These are phyloP conservation scores for Drosophila histrio DNA, from an alignment of 2,888 invertebrate species.

Conservation along the genomic window DNA sequence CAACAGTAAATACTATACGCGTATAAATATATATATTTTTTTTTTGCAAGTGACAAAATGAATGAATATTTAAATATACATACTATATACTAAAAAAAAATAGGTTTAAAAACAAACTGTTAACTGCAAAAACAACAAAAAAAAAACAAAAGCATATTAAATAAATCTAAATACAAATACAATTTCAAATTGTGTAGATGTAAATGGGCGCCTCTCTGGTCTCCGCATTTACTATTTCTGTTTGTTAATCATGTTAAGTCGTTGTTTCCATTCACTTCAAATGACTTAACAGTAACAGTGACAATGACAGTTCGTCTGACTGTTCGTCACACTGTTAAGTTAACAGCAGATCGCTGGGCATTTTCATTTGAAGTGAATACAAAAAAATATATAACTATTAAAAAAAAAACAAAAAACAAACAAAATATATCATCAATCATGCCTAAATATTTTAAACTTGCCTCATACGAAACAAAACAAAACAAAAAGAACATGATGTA, in stretches of 20 bases:
- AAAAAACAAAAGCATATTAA: constrained; percentile 36
- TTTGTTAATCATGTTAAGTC: constrained; percentile 18
- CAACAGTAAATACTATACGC: constrained; percentile 24
- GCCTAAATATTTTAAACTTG: constrained; percentile 12
- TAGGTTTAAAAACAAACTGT: constrained; percentile 52
- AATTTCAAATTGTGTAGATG: constrained; percentile 35
- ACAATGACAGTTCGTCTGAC: not conserved
- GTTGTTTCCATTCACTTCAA: constrained; percentile 14
- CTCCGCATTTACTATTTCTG: constrained; percentile 56
- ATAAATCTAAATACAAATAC: constrained; percentile 55
- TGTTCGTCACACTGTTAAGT: constrained; percentile 4
- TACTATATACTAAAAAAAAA: constrained; percentile 40
- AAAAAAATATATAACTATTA: not conserved
- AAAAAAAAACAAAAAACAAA: no score
- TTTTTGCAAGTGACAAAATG: constrained; percentile 43
- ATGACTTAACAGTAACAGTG: not conserved
- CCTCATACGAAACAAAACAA: constrained; percentile 12
- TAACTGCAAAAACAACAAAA: constrained; percentile 39
- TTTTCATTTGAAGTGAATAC: constrained; percentile 16
- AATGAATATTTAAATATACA: constrained; percentile 44
- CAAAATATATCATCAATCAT: constrained; percentile 13
- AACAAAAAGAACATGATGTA: not conserved
- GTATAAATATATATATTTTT: constrained; percentile 26
- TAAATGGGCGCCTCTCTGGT: constrained; percentile 35
- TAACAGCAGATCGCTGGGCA: constrained; percentile 1